Evolutionary conservation across 1,140 invertebrate species (phyloP), one percentile per base, ranked within the genome.

Genomic region (Ceratosolen solmsi): DNA sequence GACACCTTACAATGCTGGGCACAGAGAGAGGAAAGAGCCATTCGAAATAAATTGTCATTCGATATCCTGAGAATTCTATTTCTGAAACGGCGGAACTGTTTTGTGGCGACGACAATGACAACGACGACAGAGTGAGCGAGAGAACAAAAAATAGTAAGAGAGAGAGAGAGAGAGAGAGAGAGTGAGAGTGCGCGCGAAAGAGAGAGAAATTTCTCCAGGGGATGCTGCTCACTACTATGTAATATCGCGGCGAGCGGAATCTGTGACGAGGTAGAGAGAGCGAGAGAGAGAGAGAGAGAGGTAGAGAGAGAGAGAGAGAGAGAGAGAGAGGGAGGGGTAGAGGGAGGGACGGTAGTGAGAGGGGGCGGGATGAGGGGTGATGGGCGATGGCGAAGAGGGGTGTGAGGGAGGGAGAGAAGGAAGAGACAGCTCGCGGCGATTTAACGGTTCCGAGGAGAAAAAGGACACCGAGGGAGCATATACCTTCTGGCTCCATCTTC

Each of bases 11-110:
- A 84, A 74, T 82, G 36, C 72, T 56, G 75, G 74, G 56, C 73
- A 73, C 51, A 58, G 80, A 54, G 80, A 54, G 51, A 76, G 74
- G 38, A 78, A 58, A 65, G 78, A 78, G 83, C 85, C 86, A 89
- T 89, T 89, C 84, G 85, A 89, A 89, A 89, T 87, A 90, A 90
- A 91, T 91, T 89, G 90, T 91, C 89, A 90, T 90, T 88, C 88
- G 90, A 91, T 91, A 90, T 89, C 87, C 87, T 90, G 89, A 89
- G 89, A 90, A 91, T 90, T 90, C 89, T 90, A 90, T 90, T 91
- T 90, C 88, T 87, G 71, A 80, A 80, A 60, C 78, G 78, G 68
- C 78, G 84, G 82, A 63, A 56, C 85, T 85, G 83, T 85, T 85
- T 83, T 86, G 86, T 80, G 83, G 84, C 83, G 86, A 86, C 84